Percentiles rank a stretch among this genome's conserved stretches.
Conservation (phyloP, 2,888 invertebrate genomes). For the Ornithoptera alexandrae region DNA sequence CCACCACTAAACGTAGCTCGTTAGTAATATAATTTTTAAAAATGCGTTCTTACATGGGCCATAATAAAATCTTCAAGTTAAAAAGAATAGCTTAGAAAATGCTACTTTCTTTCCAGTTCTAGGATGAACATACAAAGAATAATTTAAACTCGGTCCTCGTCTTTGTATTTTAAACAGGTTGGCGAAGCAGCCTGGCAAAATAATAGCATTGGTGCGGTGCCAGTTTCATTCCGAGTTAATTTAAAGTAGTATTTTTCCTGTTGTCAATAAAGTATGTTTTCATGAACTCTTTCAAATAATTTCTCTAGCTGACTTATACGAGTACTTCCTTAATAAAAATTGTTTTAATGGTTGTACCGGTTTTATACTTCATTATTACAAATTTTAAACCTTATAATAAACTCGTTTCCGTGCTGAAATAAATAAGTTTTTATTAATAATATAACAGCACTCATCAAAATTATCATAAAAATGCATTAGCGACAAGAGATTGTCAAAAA, state of each 20-base stretch:
- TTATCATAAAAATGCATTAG: no score
- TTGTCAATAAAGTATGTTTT: conserved; percentile 22
- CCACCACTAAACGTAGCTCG: neutral
- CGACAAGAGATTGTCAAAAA: no score
- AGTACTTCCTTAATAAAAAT: neutral
- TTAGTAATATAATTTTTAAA: neutral
- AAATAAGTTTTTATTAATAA: no score
- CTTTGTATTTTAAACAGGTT: conserved; percentile 26
- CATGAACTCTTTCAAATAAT: conserved; percentile 10
- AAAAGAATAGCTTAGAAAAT: conserved; percentile 22
- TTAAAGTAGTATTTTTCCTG: conserved; percentile 24
- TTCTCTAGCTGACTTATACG: neutral
- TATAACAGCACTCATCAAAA: no score
- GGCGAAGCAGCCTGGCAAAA: conserved; percentile 23
- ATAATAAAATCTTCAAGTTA: neutral
- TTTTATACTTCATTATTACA: neutral
- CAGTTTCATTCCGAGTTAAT: conserved; percentile 24
- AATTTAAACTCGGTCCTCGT: conserved; percentile 24
- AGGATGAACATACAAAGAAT: conserved; percentile 23
- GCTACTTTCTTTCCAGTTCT: conserved; percentile 17
- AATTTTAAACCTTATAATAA: neutral
- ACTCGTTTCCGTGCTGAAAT: neutral
- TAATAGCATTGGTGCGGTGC: conserved; percentile 26
- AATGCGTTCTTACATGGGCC: neutral
- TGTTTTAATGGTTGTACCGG: neutral